Conservation (phyloP, 2,113 vertebrate genomes). For the Passer domesticus region DNA sequence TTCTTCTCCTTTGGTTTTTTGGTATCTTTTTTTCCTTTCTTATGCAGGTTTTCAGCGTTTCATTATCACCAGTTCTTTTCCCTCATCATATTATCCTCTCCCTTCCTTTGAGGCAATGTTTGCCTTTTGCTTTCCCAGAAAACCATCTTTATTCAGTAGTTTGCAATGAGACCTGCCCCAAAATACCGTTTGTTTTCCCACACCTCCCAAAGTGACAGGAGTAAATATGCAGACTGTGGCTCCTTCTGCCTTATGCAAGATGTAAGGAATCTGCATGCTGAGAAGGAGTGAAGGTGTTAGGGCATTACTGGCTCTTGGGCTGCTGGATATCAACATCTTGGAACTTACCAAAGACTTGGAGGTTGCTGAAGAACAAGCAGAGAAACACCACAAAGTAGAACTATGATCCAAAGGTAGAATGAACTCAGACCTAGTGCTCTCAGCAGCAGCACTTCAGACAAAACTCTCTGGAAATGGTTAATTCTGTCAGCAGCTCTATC, state of each 20-base stretch:
- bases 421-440: neutral
- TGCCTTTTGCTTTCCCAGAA: neutral
- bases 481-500: neutral
- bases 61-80: neutral
- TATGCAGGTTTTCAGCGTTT: neutral
- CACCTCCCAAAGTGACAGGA: neutral
- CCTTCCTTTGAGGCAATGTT: neutral
- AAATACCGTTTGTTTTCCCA: neutral
- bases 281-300: neutral
- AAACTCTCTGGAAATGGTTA: neutral
- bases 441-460: neutral
- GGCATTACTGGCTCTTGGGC: neutral
- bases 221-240: neutral
- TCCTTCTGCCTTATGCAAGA: neutral
- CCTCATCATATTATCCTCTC: neutral
- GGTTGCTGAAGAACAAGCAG: neutral
- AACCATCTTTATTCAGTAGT: neutral
- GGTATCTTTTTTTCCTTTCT: neutral
- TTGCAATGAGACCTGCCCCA: neutral
- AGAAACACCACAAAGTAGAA: neutral
- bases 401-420: neutral
- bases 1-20: neutral
- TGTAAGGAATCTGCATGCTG: accelerated
- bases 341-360: neutral
- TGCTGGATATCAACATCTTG: neutral